Percentiles rank a stretch among this genome's conserved stretches.
phyloP scores from a whole-genome alignment of 2,888 invertebrate genomes.

The Leptopterna dolabrata region DNA sequence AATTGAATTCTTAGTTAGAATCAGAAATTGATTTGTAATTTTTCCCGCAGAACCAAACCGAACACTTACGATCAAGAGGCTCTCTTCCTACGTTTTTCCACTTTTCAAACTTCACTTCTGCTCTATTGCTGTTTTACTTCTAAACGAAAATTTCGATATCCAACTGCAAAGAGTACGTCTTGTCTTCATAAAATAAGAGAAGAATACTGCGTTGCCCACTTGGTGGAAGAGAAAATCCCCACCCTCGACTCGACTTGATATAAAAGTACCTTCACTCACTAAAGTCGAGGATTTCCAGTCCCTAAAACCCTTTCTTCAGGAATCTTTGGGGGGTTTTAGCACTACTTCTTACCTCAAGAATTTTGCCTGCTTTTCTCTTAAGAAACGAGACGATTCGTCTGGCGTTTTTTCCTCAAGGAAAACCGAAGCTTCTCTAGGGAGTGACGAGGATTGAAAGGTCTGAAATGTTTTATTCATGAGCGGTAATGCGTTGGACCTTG shows the following conservation, averaged over 20 bases:
- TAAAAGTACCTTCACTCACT: background rate
- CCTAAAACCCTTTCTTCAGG: no score
- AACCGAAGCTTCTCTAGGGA: background rate
- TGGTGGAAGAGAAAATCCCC: background rate
- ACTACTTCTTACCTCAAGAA: background rate
- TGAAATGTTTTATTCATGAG: conserved; percentile 49
- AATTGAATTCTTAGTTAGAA: no score
- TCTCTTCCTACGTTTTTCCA: no score
- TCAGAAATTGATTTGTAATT: no score
- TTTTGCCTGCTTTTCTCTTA: background rate
- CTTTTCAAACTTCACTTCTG: no score
- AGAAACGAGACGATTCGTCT: background rate
- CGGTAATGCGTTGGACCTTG: conserved; percentile 48
- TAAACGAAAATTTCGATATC: no score
- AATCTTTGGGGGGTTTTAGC: background rate
- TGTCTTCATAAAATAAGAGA: no score
- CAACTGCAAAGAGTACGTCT: no score
- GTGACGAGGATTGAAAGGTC: background rate
- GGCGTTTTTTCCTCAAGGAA: background rate
- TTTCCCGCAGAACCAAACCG: no score
- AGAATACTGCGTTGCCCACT: no score
- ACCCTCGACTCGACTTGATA: background rate
- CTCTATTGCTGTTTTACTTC: no score
- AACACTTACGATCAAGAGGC: no score
- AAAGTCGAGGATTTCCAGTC: background rate